Conservation (phyloP, 2,888 invertebrate genomes). For the Brachylomia viminalis region DNA sequence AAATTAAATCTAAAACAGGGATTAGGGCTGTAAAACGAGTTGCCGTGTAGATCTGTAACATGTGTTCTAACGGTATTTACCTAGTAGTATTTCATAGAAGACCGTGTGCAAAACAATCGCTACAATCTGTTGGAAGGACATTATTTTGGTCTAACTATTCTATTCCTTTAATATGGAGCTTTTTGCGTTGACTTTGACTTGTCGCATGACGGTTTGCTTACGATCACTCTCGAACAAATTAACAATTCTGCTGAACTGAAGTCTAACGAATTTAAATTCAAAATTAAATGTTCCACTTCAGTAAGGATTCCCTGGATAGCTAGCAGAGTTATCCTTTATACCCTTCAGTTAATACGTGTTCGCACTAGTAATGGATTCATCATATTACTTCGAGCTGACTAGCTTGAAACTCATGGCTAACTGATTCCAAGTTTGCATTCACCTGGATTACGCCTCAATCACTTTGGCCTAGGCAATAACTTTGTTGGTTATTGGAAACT, state of each 20-base stretch:
- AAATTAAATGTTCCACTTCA: background rate
- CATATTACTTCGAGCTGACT: conserved; percentile 48
- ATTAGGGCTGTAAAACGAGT: background rate
- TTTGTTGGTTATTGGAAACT: background rate
- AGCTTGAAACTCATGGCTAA: conserved; percentile 45
- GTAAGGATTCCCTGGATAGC: background rate
- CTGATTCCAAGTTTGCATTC: conserved; percentile 38
- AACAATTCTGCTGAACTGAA: background rate
- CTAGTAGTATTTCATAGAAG: background rate
- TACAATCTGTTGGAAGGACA: background rate
- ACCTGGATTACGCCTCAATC: conserved; percentile 37
- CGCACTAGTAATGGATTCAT: conserved; percentile 51
- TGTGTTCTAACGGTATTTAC: background rate
- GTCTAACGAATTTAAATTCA: background rate
- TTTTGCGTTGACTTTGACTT: background rate
- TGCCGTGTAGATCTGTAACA: background rate
- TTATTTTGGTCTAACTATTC: no score
- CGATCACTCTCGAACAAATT: background rate
- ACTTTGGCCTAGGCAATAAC: background rate
- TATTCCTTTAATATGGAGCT: background rate
- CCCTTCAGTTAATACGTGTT: conserved; percentile 37
- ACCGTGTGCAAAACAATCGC: no score
- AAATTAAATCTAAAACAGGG: background rate
- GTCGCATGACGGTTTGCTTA: background rate
- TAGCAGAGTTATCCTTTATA: conserved; percentile 1